A percentile compares a stretch with the other conserved stretches of the same genome.
Conservation (phyloP, 1,140 invertebrate genomes). For the Choristoneura fumiferana region DNA sequence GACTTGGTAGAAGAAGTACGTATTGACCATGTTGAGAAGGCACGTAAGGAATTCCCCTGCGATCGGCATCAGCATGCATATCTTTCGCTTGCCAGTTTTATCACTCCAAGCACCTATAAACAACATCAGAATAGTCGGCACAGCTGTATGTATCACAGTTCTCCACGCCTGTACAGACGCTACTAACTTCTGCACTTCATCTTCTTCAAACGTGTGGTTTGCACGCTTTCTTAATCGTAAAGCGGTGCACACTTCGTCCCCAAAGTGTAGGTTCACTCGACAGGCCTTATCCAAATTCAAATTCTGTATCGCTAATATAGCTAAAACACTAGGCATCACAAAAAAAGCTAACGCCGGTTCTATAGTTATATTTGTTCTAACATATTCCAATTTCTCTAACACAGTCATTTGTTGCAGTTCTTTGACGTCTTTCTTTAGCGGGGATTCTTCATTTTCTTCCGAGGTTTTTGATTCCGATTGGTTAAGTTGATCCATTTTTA, state of each 20-base stretch:
- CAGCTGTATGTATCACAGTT: slow-evolving; percentile 75
- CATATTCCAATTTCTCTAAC: slow-evolving; percentile 53
- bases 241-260: slow-evolving; percentile 52
- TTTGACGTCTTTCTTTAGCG: slow-evolving; percentile 47
- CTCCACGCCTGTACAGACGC: slow-evolving; percentile 78
- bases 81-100: slow-evolving; percentile 85
- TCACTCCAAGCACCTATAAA: slow-evolving; percentile 84
- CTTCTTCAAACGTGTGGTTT: slow-evolving; percentile 58
- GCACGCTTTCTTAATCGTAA: slow-evolving; percentile 47
- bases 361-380: slow-evolving; percentile 64
- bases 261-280: slow-evolving; percentile 55
- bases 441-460: slow-evolving; percentile 40
- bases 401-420: slow-evolving; percentile 44
- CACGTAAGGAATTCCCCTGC: slow-evolving; percentile 89
- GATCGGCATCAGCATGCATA: slow-evolving; percentile 90
- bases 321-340: slow-evolving; percentile 62
- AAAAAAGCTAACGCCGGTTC: slow-evolving; percentile 63
- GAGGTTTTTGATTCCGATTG: slow-evolving; percentile 21
- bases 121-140: slow-evolving; percentile 78
- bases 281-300: slow-evolving; percentile 70
- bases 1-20: slow-evolving; percentile 86
- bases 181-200: slow-evolving; percentile 80
- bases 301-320: slow-evolving; percentile 61
- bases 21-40: slow-evolving; percentile 86
- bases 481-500: slow-evolving; percentile 39